Conservation (phyloP, 1,140 invertebrate species). For the Gonioctena quinquepunctata region DNA sequence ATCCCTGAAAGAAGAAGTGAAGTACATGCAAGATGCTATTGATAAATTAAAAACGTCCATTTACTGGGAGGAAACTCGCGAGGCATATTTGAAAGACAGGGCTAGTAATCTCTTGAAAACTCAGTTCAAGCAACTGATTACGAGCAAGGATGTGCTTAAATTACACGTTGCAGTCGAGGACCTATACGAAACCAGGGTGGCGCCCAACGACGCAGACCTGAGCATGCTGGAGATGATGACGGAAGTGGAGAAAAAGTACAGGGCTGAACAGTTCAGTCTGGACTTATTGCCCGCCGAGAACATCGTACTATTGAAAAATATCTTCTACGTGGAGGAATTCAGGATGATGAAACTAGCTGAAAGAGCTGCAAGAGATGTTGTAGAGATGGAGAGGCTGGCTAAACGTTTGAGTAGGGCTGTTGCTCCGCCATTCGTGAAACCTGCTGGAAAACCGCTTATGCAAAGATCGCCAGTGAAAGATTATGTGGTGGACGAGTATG, state of each 20-base stretch:
- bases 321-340: slow-evolving; percentile 60
- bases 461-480: slow-evolving; percentile 38
- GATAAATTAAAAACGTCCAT: slow-evolving; percentile 50
- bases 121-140: slow-evolving; percentile 59
- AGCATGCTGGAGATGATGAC: slow-evolving; percentile 63
- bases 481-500: slow-evolving; percentile 22
- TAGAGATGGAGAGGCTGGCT: slow-evolving; percentile 59
- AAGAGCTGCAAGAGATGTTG: slow-evolving; percentile 63
- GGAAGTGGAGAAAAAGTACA: slow-evolving; percentile 65
- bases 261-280: slow-evolving; percentile 45
- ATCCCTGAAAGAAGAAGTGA: slow-evolving; percentile 50
- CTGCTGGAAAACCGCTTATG: slow-evolving; percentile 28
- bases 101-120: slow-evolving; percentile 57
- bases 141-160: slow-evolving; percentile 62
- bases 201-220: slow-evolving; percentile 60
- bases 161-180: slow-evolving; percentile 67
- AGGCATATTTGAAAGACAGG: slow-evolving; percentile 55
- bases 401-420: slow-evolving; percentile 60
- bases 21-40: slow-evolving; percentile 32
- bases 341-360: slow-evolving; percentile 63
- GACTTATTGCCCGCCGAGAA: slow-evolving; percentile 4
- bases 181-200: slow-evolving; percentile 66
- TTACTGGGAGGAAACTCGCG: slow-evolving; percentile 56
- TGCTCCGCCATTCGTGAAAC: slow-evolving; percentile 55
- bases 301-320: background rate